Evolutionary conservation across 1,140 invertebrate genomes (phyloP).

Genomic region (Amphibalanus amphitrite): DNA sequence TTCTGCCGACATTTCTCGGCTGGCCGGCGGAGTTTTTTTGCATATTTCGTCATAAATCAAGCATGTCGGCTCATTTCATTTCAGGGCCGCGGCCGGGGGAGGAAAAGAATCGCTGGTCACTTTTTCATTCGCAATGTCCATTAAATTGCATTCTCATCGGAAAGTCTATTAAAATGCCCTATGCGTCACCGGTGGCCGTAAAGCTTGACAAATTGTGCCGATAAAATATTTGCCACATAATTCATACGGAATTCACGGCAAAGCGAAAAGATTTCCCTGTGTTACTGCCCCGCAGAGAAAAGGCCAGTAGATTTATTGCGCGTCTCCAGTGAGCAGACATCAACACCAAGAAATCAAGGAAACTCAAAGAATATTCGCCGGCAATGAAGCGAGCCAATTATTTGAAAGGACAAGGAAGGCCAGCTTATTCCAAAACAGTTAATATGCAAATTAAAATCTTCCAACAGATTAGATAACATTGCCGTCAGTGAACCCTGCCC

Average conservation of each 20-base stretch:
- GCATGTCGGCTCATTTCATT: not conserved
- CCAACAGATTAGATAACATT: too few species aligned
- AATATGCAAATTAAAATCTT: too few species aligned
- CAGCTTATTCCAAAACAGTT: too few species aligned
- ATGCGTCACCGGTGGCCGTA: not conserved
- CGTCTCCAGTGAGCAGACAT: not conserved
- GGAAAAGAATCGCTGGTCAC: not conserved
- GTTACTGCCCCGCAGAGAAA: not conserved
- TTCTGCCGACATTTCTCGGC: not conserved
- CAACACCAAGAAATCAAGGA: not conserved
- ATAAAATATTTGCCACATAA: not conserved
- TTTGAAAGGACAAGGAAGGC: too few species aligned
- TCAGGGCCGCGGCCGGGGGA: not conserved
- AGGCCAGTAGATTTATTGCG: not conserved
- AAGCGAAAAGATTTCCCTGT: not conserved
- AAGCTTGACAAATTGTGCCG: not conserved
- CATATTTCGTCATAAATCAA: constrained; percentile 2
- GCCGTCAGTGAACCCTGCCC: too few species aligned
- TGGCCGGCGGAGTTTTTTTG: not conserved
- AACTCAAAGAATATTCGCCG: too few species aligned
- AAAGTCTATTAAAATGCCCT: not conserved
- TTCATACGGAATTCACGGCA: not conserved
- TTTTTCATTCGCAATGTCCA: constrained; percentile 1
- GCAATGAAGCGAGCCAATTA: too few species aligned
- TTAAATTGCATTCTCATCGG: not conserved